Evolutionary conservation across 2,888 invertebrate genomes (phyloP), one percentile per base, ranked within the genome.

Genomic region (Xylota sylvarum): DNA sequence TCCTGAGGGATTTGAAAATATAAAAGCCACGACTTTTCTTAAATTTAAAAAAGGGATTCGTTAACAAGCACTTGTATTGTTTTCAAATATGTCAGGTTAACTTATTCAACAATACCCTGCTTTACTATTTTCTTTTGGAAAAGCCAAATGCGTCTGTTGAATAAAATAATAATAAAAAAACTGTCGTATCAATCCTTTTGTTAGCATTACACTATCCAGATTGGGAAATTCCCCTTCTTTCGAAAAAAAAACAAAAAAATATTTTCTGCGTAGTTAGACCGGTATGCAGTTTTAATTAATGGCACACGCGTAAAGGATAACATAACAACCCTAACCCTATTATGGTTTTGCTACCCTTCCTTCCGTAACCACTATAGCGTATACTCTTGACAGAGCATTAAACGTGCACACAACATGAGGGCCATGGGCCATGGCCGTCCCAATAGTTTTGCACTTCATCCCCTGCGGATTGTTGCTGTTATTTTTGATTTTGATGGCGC

Each of bases 321-420:
- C 73, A 62, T 62, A 32, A 32, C 73, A 62, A 50, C 40, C 32
- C 65, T 56, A 56, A 56, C 64, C 32, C 55, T 70, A 55, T 62
- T 50, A 74, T 69, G 69, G 76, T 76, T 81, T 65, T 56, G 27
- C 73, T 17, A 84, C 84, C 78, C 73, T 67, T n/a, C n/a, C n/a
- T n/a, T n/a, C n/a, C n/a, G n/a, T 48, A 62, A 64, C 56, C 40
- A 69, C 84, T 79, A 48, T 60, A 23, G 23, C 30, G 27, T 17
- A 19, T n/a, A 27, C 58, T 40, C 37, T 80, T 58, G 37, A 52
- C 43, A 76, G 48, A 30, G 48, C 7, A 65, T 72, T 60, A 48
- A 55, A 46, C 46, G 56, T 55, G 62, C 23, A 52, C 37, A 58
- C 7, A 37, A 52, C 52, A 55, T 14, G 19, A 73, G 60, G 72